Evolutionary conservation across 1,140 invertebrate genomes (phyloP), one percentile per base, ranked within the genome.

Genomic region (Pinna nobilis): DNA sequence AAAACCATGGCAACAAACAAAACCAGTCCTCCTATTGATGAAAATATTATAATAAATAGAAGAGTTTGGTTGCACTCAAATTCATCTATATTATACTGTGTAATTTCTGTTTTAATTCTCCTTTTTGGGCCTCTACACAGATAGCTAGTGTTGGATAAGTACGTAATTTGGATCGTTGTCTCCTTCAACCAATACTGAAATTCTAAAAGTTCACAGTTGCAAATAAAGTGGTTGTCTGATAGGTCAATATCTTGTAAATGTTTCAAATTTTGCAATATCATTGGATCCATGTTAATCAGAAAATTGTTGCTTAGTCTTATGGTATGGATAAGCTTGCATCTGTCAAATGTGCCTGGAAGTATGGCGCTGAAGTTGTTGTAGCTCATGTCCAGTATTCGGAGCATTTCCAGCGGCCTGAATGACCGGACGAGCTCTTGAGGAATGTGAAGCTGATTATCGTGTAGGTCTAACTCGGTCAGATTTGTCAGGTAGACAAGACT

Each of bases 181-280:
- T 59, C 70, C 18, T 33, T 44, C 37, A 84, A 13, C 85, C 85
- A 86, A 49, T 81, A 63, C 30, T 68, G 61, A 44, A 86, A 76
- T 9, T 71, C 68, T 4, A 84, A 35, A 30, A 84, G 63, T 18
- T 77, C 70, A 69, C 86, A 87, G 33, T 67, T 67, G 60, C 86
- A 87, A 23, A 68, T 33, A 59, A 86, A 85, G 7, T 77, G 78
- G 57, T 86, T 87, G 18, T 63, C 47, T 4, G 84, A 81, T 6
- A 86, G 69, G 68, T 86, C 83, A 6, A 87, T 28, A 41, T 76
- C 28, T 20, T 71, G 32, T 25, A 87, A 68, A 9, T 79, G 66
- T 39, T 41, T 51, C n/a, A 82, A 41, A 23, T 63, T 50, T 33
- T 69, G 23, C 44, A 86, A 82, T 13, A 74, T 49, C 2, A 57